Base-by-base conservation (phyloP, 2,797 vertebrate genomes). In the Ctenopoma kingsleyae region DNA sequence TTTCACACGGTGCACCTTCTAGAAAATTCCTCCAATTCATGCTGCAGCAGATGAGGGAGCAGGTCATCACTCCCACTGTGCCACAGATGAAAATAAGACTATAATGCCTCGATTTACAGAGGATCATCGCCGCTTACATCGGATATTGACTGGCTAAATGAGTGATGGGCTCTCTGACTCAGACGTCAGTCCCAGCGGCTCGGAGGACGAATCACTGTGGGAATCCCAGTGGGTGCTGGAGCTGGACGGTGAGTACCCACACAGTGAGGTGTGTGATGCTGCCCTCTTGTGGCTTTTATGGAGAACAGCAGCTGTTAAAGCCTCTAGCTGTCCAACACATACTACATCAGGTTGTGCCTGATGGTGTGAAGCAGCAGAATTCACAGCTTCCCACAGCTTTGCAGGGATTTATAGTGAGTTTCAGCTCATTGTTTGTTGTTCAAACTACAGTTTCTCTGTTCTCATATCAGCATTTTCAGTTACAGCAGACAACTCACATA, bases 261-360 rank as follows among this genome's bases (percentile, higher is more conserved):
- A 32, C 11, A 15, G 44, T 48, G 15, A 58, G 20, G 30, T 1
- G 7, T 19, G 59, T 27, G 59, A 77, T 81, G 80, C 78, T 85
- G 85, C 78, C 23, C 80, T 70, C 92, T 87, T 7, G 74, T 92
- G 92, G 88, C 15, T 1, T 0, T 43, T 5, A 3, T 6, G 6
- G 64, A 47, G 67, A 76, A 78, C 2, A 1, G 58, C 76, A 71
- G 0, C 0, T 41, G 11, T 3, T 6, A 23, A 4, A 11, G 1
- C 8, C 19, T 25, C 40, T 1, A 30, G 1, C 43, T 67, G 30
- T 32, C 30, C 30, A 32, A 32, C 30, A 32, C 30, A 32, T 32
- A 25, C 23, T 2, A 25, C 23, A 25, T 25, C 23, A 25, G 23
- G 23, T 5, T 27, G 25, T 27, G 25, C 25, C 25, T 27, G 25